phyloP scores from a whole-genome alignment of 2,797 vertebrate species.

The Cyclopterus lumpus region DNA sequence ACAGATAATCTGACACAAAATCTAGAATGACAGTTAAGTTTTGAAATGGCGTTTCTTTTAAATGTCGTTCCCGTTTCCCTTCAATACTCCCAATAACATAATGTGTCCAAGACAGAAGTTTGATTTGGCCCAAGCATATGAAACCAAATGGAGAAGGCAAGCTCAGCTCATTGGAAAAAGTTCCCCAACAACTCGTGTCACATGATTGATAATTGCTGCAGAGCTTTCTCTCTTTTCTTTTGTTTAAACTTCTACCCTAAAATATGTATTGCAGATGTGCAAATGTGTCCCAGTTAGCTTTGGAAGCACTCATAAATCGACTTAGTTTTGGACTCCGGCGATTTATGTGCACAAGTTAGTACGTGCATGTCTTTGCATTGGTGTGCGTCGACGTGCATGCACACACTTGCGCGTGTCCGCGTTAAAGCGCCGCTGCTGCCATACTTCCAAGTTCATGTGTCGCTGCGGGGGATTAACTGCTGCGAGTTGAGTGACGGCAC shows the following conservation, averaged over 20 bases:
- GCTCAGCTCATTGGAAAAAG: neutral
- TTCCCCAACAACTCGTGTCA: neutral
- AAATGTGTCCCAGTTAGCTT: slow-evolving; percentile 2
- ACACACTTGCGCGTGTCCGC: slow-evolving; percentile 31
- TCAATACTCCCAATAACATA: neutral
- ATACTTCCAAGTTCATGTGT: slow-evolving; percentile 70
- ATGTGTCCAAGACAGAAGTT: neutral
- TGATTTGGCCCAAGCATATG: neutral
- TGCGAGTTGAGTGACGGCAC: slow-evolving; percentile 66
- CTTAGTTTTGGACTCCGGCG: neutral
- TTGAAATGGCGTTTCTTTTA: neutral
- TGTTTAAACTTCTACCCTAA: slow-evolving; percentile 13
- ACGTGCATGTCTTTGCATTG: neutral
- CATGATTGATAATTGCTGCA: neutral
- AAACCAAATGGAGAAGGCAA: neutral
- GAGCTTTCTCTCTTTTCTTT: slow-evolving; percentile 8
- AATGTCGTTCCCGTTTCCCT: slow-evolving; percentile 1
- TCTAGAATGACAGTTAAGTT: neutral
- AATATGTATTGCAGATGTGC: slow-evolving; percentile 16
- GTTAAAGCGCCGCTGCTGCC: slow-evolving; percentile 49
- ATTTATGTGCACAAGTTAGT: slow-evolving; percentile 11
- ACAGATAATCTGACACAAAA: neutral
- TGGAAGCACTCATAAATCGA: neutral
- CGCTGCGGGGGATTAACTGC: slow-evolving; percentile 57
- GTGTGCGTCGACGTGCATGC: slow-evolving; percentile 36